These are phyloP conservation scores for Leptopilina drosophilae DNA, from an alignment of 2,888 invertebrate species.

Conservation along the genomic window DNA sequence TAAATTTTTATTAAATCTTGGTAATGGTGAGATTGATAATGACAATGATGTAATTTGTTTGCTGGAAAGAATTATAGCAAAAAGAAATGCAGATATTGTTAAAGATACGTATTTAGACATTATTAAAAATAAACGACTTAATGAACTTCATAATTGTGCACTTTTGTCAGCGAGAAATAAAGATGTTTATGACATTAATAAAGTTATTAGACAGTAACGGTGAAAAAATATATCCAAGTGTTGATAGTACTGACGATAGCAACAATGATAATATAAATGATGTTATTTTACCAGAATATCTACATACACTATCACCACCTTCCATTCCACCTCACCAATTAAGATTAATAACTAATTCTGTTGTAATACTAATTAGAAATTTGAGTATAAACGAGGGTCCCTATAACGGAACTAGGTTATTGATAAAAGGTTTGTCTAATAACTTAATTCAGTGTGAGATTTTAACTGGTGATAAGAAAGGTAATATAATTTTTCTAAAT, in stretches of 20 bases:
- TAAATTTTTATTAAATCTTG: not conserved
- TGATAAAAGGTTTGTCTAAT: slow-evolving; percentile 36
- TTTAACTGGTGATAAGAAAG: too few relatives aligned
- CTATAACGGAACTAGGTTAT: not conserved
- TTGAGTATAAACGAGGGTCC: not conserved
- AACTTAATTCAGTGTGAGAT: slow-evolving; percentile 5
- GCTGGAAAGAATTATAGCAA: too few relatives aligned
- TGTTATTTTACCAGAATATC: slow-evolving; percentile 41
- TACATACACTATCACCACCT: slow-evolving; percentile 47
- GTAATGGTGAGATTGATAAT: not conserved
- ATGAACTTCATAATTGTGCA: slow-evolving; percentile 50
- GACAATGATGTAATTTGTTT: too few relatives aligned
- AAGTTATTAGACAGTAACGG: slow-evolving; percentile 37
- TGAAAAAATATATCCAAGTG: slow-evolving; percentile 37
- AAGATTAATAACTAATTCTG: slow-evolving; percentile 47
- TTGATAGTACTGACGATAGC: slow-evolving; percentile 39
- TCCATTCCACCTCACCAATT: slow-evolving; percentile 52
- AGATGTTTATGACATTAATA: slow-evolving; percentile 55
- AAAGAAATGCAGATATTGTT: slow-evolving; percentile 36
- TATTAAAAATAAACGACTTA: not conserved
- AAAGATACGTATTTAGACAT: slow-evolving; percentile 50
- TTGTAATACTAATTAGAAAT: slow-evolving; percentile 57
- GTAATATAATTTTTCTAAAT: not conserved
- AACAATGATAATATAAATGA: slow-evolving; percentile 37
- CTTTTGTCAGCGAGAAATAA: slow-evolving; percentile 55